phyloP scores from a whole-genome alignment of 1,140 invertebrate genomes.

The Drosophila pectinifera region DNA sequence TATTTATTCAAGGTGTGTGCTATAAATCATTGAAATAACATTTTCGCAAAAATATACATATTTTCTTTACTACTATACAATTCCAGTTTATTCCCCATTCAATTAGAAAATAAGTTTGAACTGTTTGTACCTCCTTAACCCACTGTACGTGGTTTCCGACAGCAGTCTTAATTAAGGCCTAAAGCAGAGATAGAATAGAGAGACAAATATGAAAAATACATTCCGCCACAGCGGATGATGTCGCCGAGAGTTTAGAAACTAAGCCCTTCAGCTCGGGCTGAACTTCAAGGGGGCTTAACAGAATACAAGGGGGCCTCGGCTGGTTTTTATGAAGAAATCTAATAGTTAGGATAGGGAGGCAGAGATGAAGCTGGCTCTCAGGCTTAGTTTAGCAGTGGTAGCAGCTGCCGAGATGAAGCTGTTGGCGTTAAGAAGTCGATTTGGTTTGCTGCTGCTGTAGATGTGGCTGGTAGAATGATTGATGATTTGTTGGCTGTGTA shows the following conservation, averaged over 20 bases:
- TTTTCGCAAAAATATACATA: not conserved
- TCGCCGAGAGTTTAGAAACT: slow-evolving; percentile 52
- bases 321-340: slow-evolving; percentile 55
- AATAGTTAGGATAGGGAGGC: slow-evolving; percentile 25
- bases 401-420: slow-evolving; percentile 55
- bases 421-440: slow-evolving; percentile 76
- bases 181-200: slow-evolving; percentile 33
- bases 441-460: slow-evolving; percentile 55
- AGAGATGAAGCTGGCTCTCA: slow-evolving; percentile 23
- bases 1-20: not conserved
- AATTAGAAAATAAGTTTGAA: no score
- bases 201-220: slow-evolving; percentile 38
- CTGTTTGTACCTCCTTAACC: slow-evolving; percentile 9
- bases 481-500: slow-evolving; percentile 70
- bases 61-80: no score
- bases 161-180: slow-evolving; percentile 56
- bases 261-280: slow-evolving; percentile 13
- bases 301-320: slow-evolving; percentile 15
- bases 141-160: slow-evolving; percentile 13
- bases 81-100: not conserved
- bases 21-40: not conserved
- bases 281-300: slow-evolving; percentile 8
- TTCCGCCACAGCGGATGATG: slow-evolving; percentile 42
- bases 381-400: slow-evolving; percentile 23
- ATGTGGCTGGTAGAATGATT: slow-evolving; percentile 58